Base-by-base conservation (phyloP, 2,113 vertebrate species). In the Podiceps cristatus region DNA sequence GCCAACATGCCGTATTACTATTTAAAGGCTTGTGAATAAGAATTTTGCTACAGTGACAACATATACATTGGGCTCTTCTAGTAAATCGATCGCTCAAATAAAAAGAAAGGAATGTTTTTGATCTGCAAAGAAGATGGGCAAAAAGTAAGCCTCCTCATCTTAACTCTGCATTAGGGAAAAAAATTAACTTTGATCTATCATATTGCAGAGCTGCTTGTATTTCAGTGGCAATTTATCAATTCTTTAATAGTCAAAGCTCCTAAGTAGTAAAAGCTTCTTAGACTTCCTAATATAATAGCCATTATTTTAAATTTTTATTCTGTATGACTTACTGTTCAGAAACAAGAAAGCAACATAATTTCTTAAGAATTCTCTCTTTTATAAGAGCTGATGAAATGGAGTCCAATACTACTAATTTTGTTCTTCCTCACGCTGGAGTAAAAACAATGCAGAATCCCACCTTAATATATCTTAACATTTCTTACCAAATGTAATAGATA, bases 171-270 rank as follows among this genome's bases (percentile, higher is more conserved):
- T 91, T 90, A 93, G 71, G 44, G 60, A 37, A 90, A 96, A 96
- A 96, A 95, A 94, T 80, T 71, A 96, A 96, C 91, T 95, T 97
- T 93, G 92, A 93, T 93, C 91, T 94, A 80, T 95, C 94, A 90
- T 86, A 83, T 82, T 81, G 95, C 59, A 83, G 81, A 91, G 45
- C 85, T 62, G 81, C 81, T 91, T 97, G 71, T 85, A 64, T 96
- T 93, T 95, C 96, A 94, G 9, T 44, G 75, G 75, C 68, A 91
- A 91, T 97, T 94, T 96, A 92, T 93, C 91, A 93, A 90, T 86
- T 95, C 82, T 88, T 93, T 94, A 95, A 96, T 56, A 95, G 95
- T 94, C 56, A 93, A 93, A 90, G 91, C 63, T 96, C 45, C 89
- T 66, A 90, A 95, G 59, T 47, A 93, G 69, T 80, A 95, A 96